Conservation (phyloP, 2,113 vertebrate species). For the Panthera uncia region DNA sequence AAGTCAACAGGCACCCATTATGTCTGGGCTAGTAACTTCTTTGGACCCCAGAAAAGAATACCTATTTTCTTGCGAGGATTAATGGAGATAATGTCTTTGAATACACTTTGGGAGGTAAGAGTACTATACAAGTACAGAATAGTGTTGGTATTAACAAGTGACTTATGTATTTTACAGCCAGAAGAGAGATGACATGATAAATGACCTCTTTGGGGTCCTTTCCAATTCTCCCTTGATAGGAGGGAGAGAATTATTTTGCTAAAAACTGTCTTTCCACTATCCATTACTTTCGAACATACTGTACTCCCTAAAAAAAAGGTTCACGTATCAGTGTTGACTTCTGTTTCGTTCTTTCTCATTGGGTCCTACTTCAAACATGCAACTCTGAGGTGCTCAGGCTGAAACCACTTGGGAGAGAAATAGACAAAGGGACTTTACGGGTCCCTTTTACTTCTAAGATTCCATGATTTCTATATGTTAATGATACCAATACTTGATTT, state of each 20-base stretch:
- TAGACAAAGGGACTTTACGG: not conserved
- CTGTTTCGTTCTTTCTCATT: not conserved
- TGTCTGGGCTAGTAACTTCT: not conserved
- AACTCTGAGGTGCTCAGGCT: not conserved
- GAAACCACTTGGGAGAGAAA: not conserved
- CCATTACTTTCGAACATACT: not conserved
- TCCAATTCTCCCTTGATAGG: not conserved
- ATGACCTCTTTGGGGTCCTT: not conserved
- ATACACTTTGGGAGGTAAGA: not conserved
- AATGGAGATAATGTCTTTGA: not conserved
- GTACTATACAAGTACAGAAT: not conserved
- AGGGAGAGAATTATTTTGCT: not conserved
- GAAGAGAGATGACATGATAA: not conserved
- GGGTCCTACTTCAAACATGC: not conserved
- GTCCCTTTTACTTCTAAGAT: not conserved
- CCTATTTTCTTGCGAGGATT: not conserved
- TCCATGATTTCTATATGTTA: not conserved
- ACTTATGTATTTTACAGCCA: slow-evolving; percentile 9
- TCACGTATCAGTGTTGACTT: not conserved
- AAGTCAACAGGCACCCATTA: not conserved
- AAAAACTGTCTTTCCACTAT: not conserved
- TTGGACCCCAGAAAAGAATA: slow-evolving; percentile 2
- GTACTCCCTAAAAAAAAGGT: not conserved
- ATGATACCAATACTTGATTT: not conserved
- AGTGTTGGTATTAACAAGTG: not conserved